A percentile compares a stretch with the other conserved stretches of the same genome.
These are phyloP conservation scores for Esox lucius DNA, from an alignment of 2,797 vertebrate species.

Conservation along the genomic window DNA sequence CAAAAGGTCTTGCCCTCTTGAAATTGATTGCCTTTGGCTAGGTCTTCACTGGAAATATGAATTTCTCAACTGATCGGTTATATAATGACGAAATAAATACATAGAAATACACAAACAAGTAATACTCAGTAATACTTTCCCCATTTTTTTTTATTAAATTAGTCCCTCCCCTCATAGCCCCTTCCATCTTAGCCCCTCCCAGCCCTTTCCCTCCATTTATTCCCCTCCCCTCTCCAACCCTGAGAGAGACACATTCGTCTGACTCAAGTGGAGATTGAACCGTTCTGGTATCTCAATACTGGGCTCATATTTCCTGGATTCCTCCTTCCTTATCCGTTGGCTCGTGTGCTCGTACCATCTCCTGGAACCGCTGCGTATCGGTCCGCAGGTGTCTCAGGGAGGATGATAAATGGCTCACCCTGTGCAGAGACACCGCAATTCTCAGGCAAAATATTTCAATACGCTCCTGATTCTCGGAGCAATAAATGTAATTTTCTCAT, in stretches of 20 bases:
- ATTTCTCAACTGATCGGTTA: no score
- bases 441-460: conserved; percentile 73
- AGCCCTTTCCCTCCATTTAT: neutral
- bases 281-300: conserved; percentile 43
- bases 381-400: conserved; percentile 62
- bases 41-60: no score
- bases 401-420: conserved; percentile 71
- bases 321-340: conserved; percentile 21
- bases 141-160: no score
- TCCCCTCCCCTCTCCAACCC: conserved; percentile 5
- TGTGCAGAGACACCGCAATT: conserved; percentile 64
- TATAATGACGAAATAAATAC: no score
- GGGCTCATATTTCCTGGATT: conserved; percentile 36
- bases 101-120: no score
- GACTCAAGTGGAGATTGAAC: conserved; percentile 34
- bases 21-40: no score
- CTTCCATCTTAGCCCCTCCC: neutral
- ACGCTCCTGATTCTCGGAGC: conserved; percentile 60
- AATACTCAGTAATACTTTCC: no score
- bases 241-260: conserved; percentile 34
- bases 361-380: conserved; percentile 37
- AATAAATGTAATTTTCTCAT: conserved; percentile 63
- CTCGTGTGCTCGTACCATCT: conserved; percentile 25
- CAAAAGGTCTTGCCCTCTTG: neutral
- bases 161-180: neutral